These are phyloP conservation scores for Rana temporaria DNA, from an alignment of 2,113 vertebrate genomes.

Conservation along the genomic window DNA sequence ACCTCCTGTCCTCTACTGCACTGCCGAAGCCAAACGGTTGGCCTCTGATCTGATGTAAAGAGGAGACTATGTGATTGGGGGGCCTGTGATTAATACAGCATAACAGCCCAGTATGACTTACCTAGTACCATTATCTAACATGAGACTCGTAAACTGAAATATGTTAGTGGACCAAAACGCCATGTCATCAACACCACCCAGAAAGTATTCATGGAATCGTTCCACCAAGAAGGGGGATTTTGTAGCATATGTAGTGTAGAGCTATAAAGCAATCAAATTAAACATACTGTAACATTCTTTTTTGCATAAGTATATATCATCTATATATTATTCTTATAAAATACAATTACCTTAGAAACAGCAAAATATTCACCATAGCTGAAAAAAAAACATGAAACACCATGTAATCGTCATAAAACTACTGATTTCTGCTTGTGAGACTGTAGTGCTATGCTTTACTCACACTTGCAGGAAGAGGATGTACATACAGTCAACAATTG, in stretches of 20 bases:
- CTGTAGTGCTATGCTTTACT: conserved; percentile 56
- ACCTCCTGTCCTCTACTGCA: too few species aligned
- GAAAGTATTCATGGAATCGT: conserved; percentile 80
- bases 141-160: conserved; percentile 69
- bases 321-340: too few species aligned
- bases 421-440: not conserved
- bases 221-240: conserved; percentile 80
- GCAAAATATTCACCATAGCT: conserved; percentile 74
- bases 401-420: not conserved
- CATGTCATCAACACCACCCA: conserved; percentile 81
- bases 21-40: too few species aligned
- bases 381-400: conserved; percentile 23
- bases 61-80: too few species aligned
- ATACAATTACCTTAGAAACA: conserved; percentile 69
- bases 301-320: too few species aligned
- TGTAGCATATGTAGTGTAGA: conserved; percentile 70
- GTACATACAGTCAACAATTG: conserved; percentile 72
- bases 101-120: conserved; percentile 48
- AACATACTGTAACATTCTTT: not conserved
- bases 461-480: conserved; percentile 76
- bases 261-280: conserved; percentile 60
- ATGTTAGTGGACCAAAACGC: conserved; percentile 75
- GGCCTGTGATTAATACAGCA: not conserved
- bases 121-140: conserved; percentile 77
- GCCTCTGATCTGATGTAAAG: too few species aligned